phyloP scores from a whole-genome alignment of 2,888 invertebrate genomes.

The Ennomos fuscantarius region DNA sequence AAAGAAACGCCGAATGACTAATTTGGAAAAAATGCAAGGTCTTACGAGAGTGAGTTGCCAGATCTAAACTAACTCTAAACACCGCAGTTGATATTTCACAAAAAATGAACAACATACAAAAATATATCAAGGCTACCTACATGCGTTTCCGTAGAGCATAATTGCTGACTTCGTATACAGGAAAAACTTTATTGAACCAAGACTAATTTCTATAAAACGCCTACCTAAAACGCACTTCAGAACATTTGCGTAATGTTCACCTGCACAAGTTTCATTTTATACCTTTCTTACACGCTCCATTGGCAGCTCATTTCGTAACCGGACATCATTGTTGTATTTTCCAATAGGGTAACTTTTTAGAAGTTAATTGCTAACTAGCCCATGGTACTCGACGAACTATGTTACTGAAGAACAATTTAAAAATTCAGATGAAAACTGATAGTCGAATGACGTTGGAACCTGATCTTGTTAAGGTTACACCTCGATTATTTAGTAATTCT shows the following conservation, averaged over 20 bases:
- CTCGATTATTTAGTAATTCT: not conserved
- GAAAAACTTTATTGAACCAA: conserved; percentile 36
- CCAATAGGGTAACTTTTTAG: conserved; percentile 41
- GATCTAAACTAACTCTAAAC: conserved; percentile 40
- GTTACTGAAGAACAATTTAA: not conserved
- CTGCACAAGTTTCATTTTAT: conserved; percentile 26
- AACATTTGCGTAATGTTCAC: conserved; percentile 19
- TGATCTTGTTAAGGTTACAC: not conserved
- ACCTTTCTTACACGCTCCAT: conserved; percentile 68
- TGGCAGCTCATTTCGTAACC: conserved; percentile 65
- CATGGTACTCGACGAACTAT: not conserved
- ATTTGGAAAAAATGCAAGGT: conserved; percentile 58
- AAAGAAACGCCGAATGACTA: conserved; percentile 53
- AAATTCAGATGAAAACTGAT: not conserved
- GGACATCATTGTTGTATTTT: conserved; percentile 65
- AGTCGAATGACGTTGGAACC: conserved; percentile 1
- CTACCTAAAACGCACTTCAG: conserved; percentile 25
- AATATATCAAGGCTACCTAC: conserved; percentile 49
- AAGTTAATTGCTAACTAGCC: conserved; percentile 29
- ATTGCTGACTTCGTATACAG: conserved; percentile 35
- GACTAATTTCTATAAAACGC: conserved; percentile 29
- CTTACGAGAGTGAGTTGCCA: conserved; percentile 54
- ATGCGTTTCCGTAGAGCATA: conserved; percentile 40
- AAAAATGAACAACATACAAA: conserved; percentile 47
- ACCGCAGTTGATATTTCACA: conserved; percentile 45